Evolutionary conservation across 2,888 invertebrate genomes (phyloP), one percentile per base, ranked within the genome.

Genomic region (Hydrotaea diabolus): DNA sequence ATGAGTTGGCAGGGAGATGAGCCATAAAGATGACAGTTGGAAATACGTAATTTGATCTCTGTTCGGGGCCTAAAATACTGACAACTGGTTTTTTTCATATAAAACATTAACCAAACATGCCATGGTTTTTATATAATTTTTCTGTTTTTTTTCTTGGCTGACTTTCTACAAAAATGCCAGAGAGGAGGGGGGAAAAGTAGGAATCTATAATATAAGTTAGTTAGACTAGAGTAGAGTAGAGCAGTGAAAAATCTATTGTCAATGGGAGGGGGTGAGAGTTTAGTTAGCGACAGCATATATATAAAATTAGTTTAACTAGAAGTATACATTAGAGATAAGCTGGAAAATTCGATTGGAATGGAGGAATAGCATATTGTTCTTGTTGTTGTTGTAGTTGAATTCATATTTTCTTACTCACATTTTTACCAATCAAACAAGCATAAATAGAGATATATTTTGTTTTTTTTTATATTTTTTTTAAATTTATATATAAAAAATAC

Each of bases 341-440:
- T n/a, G 62, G 66, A 21, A 31, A 62, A 23, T 73, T 59, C 59
- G 43, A 66, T 49, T 59, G 62, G 17, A 55, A 74, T 66, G 36
- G 7, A 7, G 31, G 26, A 21, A 62, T 69, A 81, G 53, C 72
- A 77, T 74, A 74, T 31, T 74, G 43, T 39, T 57, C 64, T 77
- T 69, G 64, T 75, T 79, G 64, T 79, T 39, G 78, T 26, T 39
- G 57, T 69, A 59, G 43, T 53, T 11, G 49, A 77, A 69, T 64
- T 59, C 39, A 21, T 26, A 64, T 57, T 31, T 71, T 89, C 88
- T 91, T 91, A 91, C 91, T 91, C 91, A 91, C 91, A 91, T 91
- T 91, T 91, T 87, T 89, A 91, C 91, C 91, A 91, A 91, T 91
- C 91, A 91, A 91, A 91, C 91, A 91, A 91, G 91, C 91, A 91